These are phyloP conservation scores for Drosophila nigritarsus DNA, from an alignment of 2,888 invertebrate genomes.

Conservation along the genomic window DNA sequence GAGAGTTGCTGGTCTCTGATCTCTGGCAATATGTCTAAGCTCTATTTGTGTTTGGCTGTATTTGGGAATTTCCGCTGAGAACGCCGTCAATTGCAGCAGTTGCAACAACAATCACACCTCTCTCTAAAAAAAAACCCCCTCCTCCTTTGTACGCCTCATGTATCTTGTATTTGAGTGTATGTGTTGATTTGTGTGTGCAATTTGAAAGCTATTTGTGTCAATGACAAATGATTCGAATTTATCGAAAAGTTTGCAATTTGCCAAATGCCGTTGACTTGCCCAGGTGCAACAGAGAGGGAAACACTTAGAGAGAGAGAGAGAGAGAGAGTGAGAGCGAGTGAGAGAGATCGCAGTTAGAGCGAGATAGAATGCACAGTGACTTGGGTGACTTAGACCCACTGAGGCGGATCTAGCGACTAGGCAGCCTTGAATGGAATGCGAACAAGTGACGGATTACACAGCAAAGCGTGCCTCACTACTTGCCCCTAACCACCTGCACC, in stretches of 20 bases:
- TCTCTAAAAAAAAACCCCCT: neutral
- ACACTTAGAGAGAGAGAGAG: neutral
- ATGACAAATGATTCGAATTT: constrained; percentile 81
- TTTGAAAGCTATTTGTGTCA: constrained; percentile 81
- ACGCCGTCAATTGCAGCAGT: constrained; percentile 62
- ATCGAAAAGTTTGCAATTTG: constrained; percentile 79
- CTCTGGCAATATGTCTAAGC: constrained; percentile 40
- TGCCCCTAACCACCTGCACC: neutral
- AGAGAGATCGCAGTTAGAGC: constrained; percentile 16
- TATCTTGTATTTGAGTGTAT: neutral
- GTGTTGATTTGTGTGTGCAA: constrained; percentile 65
- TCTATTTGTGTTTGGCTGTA: constrained; percentile 36
- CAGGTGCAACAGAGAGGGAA: constrained; percentile 46
- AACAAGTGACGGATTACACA: constrained; percentile 71
- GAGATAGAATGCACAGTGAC: constrained; percentile 8
- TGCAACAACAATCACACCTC: constrained; percentile 43
- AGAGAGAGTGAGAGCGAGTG: neutral
- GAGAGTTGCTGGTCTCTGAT: constrained; percentile 41
- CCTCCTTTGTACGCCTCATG: constrained; percentile 10
- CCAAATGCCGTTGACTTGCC: constrained; percentile 59
- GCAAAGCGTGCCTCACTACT: constrained; percentile 24
- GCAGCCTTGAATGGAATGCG: constrained; percentile 79
- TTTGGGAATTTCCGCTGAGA: constrained; percentile 71
- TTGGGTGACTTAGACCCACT: constrained; percentile 44
- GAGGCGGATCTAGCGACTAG: constrained; percentile 68